Percentiles rank a stretch among this genome's conserved stretches.
phyloP scores from a whole-genome alignment of 2,888 invertebrate genomes.

The Monoplex corrugatus region DNA sequence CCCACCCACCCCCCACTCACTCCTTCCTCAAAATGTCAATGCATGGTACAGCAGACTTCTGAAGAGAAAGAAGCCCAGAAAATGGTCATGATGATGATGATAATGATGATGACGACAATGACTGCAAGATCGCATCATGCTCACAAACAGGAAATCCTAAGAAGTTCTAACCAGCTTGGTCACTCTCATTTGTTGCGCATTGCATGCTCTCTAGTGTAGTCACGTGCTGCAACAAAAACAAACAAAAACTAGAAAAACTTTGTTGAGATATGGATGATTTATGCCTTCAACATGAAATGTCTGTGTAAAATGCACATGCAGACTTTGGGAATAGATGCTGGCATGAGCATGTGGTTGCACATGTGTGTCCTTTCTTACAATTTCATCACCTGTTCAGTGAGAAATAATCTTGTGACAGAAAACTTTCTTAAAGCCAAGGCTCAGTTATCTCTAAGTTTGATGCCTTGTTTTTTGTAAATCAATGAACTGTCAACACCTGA shows the following conservation, averaged over 20 bases:
- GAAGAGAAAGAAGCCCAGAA: background rate
- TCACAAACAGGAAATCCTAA: conserved; percentile 36
- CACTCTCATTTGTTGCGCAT: conserved; percentile 46
- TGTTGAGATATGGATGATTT: too few relatives aligned
- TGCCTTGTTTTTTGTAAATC: too few relatives aligned
- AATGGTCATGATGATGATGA: too few relatives aligned
- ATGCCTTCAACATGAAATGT: too few relatives aligned
- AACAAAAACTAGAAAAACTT: background rate
- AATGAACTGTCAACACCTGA: too few relatives aligned
- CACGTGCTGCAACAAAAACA: conserved; percentile 50
- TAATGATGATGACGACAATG: background rate
- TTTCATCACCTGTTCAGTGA: too few relatives aligned
- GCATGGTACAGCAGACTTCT: conserved; percentile 5
- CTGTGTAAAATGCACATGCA: too few relatives aligned
- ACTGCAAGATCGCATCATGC: conserved; percentile 35
- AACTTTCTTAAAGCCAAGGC: too few relatives aligned
- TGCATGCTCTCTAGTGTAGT: conserved; percentile 54
- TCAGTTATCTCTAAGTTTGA: too few relatives aligned
- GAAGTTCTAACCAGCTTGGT: conserved; percentile 12
- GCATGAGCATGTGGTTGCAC: background rate
- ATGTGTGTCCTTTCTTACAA: background rate
- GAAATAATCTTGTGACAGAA: too few relatives aligned
- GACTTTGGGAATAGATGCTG: too few relatives aligned
- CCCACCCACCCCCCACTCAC: background rate
- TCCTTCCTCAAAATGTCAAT: background rate